phyloP scores from a whole-genome alignment of 1,140 invertebrate species.

The Drosophila orosa region DNA sequence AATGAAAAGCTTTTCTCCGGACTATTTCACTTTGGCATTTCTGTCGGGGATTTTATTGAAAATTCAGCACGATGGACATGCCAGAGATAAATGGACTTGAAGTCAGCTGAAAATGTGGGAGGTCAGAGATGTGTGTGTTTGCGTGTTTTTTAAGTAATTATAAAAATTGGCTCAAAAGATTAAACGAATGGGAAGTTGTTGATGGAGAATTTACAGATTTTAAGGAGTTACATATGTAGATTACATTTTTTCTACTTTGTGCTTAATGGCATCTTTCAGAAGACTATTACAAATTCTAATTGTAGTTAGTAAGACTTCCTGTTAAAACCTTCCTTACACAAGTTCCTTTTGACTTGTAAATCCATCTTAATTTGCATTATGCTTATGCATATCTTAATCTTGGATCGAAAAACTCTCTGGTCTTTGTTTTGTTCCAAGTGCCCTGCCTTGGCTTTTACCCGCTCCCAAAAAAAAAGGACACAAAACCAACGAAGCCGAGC shows the following conservation, averaged over 20 bases:
- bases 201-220: not conserved
- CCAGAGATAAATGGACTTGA: slow-evolving; percentile 28
- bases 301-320: not conserved
- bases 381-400: slow-evolving; percentile 17
- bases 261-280: not conserved
- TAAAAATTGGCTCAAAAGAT: slow-evolving; percentile 1
- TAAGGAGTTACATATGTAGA: not conserved
- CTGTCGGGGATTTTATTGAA: slow-evolving; percentile 18
- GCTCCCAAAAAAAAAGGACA: slow-evolving; percentile 12
- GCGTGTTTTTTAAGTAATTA: slow-evolving; percentile 7
- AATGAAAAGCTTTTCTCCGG: slow-evolving; percentile 47
- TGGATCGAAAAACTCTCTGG: slow-evolving; percentile 14
- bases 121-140: slow-evolving; percentile 1
- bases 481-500: slow-evolving; percentile 20
- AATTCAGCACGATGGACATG: slow-evolving; percentile 28
- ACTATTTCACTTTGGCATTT: slow-evolving; percentile 44
- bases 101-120: slow-evolving; percentile 5
- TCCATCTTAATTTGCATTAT: slow-evolving; percentile 19
- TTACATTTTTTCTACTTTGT: too few species aligned
- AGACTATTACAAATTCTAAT: not conserved
- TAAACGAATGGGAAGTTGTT: not conserved
- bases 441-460: not conserved
- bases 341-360: slow-evolving; percentile 28
- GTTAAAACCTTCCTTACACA: not conserved
- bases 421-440: slow-evolving; percentile 6